phyloP scores from a whole-genome alignment of 2,797 vertebrate genomes.

The Trematomus bernacchii region DNA sequence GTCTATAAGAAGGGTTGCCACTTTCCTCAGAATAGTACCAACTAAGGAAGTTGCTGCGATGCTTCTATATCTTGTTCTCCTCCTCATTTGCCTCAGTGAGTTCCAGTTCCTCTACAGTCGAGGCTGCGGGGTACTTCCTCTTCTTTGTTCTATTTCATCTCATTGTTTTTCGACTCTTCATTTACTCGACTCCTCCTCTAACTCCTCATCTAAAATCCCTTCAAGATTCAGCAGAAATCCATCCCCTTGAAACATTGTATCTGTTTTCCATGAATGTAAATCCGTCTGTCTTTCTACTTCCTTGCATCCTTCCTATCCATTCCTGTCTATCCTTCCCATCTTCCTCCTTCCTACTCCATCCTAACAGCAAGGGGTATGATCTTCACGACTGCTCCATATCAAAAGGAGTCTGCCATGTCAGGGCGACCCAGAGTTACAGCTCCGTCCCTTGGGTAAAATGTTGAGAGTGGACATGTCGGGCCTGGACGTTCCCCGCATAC shows the following conservation, averaged over 20 bases:
- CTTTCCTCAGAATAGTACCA: conserved; percentile 20
- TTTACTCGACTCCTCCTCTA: background rate
- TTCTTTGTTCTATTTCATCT: background rate
- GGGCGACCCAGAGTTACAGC: conserved; percentile 47
- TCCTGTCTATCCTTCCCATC: conserved; percentile 1
- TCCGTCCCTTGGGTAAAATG: conserved; percentile 35
- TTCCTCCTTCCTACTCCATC: background rate
- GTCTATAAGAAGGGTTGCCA: conserved; percentile 22
- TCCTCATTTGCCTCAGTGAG: conserved; percentile 6
- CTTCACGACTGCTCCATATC: conserved; percentile 42
- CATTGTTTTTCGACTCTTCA: background rate
- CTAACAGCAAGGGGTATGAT: conserved; percentile 47
- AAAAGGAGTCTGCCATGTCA: conserved; percentile 52
- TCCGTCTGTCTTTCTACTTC: conserved; percentile 1
- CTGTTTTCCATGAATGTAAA: conserved; percentile 21
- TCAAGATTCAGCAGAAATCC: background rate
- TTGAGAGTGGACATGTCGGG: conserved; percentile 28
- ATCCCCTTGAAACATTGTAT: conserved; percentile 4
- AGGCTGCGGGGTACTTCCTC: background rate
- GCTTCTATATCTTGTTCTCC: conserved; percentile 8
- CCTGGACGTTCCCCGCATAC: conserved; percentile 41
- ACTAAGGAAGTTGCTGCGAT: conserved; percentile 1
- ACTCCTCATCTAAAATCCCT: conserved; percentile 9
- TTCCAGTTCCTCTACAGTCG: background rate
- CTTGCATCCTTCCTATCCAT: conserved; percentile 1